Base-by-base conservation (phyloP, 2,888 invertebrate genomes). In the Schizotus pectinicornis region DNA sequence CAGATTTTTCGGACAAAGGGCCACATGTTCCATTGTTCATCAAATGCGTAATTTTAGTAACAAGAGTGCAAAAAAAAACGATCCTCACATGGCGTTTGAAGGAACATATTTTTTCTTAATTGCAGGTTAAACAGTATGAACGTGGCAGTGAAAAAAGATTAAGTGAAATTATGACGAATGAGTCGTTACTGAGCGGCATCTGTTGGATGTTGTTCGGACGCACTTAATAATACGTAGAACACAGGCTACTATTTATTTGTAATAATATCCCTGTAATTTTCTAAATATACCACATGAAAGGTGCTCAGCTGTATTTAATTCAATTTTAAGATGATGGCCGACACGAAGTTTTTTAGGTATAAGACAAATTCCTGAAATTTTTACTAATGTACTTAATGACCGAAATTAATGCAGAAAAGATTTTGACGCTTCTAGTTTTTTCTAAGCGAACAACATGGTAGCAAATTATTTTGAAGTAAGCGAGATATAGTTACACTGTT, bases 251-350 rank as follows among this genome's bases (percentile, higher is more conserved):
- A 73, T 72, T 74, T 73, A 73, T 69, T 68, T 69, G 73, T 74
- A 74, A 76, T 74, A 70, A 75, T 74, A 76, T 71, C 71, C 71
- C 71, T 69, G 67, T 74, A 72, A 72, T 73, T 68, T 70, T 62
- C 67, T 70, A 72, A 72, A 69, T 67, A 64, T 61, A 65, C 65
- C 68, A 65, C 59, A 63, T 62, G 62, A 61, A 67, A 66, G 65
- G 68, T 56, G 60, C 60, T 47, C 60, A 56, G 52, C 60, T 60
- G 52, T 58, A 54, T 64, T 64, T 68, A 68, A 68, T 68, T 68
- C 65, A 65, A 67, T 68, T 68, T 68, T 63, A 62, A 65, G 64
- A 56, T 45, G 50, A 50, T 45, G 51, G 8, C 35, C 51, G 22
- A 22, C 13, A 47, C 6, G 9, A 34, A 34, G 11, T 35, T 14